Conservation (phyloP, 1,140 invertebrate genomes). For the Drosophila asahinai region DNA sequence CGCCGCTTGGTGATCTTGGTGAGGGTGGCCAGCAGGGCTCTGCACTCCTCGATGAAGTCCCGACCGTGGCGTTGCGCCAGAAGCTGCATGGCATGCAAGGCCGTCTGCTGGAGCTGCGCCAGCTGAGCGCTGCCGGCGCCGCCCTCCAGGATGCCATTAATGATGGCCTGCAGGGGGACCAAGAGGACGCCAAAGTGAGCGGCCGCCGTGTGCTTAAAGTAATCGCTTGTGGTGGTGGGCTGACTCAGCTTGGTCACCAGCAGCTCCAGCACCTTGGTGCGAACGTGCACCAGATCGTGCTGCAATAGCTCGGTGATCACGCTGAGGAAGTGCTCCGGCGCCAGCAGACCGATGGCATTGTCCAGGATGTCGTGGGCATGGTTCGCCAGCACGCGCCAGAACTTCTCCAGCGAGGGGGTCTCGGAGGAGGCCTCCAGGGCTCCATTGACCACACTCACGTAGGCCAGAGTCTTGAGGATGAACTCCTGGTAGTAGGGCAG, state of each 20-base stretch:
- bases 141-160: conserved; percentile 87
- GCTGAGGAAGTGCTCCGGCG: conserved; percentile 90
- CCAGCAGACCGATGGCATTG: conserved; percentile 91
- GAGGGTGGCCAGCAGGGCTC: conserved; percentile 87
- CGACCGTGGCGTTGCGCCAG: conserved; percentile 89
- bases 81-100: conserved; percentile 92
- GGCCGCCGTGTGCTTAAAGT: conserved; percentile 86
- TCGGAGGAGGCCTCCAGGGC: conserved; percentile 80
- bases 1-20: conserved; percentile 87
- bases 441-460: conserved; percentile 88
- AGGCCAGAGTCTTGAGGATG: conserved; percentile 89
- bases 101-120: conserved; percentile 91
- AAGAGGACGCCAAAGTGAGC: conserved; percentile 87
- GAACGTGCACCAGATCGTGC: conserved; percentile 89
- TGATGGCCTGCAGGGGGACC: conserved; percentile 87
- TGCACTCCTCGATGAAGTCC: conserved; percentile 88
- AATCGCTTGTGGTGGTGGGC: conserved; percentile 86
- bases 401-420: conserved; percentile 87
- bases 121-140: conserved; percentile 85
- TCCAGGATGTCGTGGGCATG: conserved; percentile 92
- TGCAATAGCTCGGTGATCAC: conserved; percentile 90
- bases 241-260: conserved; percentile 91
- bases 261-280: conserved; percentile 93
- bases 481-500: conserved; percentile 87
- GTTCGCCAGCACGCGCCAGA: conserved; percentile 92